phyloP scores from a whole-genome alignment of 2,113 vertebrate genomes.

The Mystacornis crossleyi region DNA sequence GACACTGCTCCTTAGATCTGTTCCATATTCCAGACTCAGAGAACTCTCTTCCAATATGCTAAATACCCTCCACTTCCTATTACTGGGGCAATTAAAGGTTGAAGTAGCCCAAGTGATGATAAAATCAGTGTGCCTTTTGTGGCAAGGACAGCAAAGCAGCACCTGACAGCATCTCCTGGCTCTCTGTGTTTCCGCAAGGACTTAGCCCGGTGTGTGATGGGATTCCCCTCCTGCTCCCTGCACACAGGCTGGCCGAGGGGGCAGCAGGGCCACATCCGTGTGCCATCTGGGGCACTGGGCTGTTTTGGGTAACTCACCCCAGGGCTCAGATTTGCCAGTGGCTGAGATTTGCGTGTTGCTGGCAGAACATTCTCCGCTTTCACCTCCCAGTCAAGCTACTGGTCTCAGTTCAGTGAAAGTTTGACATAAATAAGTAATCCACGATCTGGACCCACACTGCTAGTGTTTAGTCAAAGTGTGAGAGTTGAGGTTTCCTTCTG shows the following conservation, averaged over 20 bases:
- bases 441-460: background rate
- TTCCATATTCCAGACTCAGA: background rate
- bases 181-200: rapidly evolving
- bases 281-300: rapidly evolving
- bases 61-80: background rate
- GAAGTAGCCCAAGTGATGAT: background rate
- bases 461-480: background rate
- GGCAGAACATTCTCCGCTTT: background rate
- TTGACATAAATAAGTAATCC: background rate
- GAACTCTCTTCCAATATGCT: background rate
- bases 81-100: background rate
- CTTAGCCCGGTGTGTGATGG: rapidly evolving
- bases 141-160: background rate
- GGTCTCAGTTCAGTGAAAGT: background rate
- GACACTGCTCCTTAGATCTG: background rate
- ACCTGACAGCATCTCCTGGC: background rate
- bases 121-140: background rate
- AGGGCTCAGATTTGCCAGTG: background rate
- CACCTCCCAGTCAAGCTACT: background rate
- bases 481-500: background rate
- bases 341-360: background rate
- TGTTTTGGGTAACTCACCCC: background rate
- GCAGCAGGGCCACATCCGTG: rapidly evolving
- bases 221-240: background rate
- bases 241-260: background rate